Percentiles rank a stretch among this genome's conserved stretches.
Conservation (phyloP, 2,797 vertebrate genomes). For the Oryzias sinensis region DNA sequence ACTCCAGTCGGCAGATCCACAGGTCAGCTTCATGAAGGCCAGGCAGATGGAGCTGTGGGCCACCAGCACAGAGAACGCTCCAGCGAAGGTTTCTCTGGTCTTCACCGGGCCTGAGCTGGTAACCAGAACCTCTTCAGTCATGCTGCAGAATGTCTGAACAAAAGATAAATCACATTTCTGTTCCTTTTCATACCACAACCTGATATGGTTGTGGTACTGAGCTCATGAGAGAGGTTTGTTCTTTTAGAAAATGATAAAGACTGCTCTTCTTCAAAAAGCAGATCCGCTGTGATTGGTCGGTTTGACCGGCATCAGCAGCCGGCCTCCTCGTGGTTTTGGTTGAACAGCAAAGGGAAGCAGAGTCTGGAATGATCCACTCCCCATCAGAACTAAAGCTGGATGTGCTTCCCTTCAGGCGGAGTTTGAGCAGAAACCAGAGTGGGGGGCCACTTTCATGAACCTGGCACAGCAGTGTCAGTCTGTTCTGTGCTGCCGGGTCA, state of each 20-base stretch:
- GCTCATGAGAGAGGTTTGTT: too few relatives aligned
- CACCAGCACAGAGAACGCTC: slow-evolving; percentile 45
- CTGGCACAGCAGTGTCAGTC: slow-evolving; percentile 85
- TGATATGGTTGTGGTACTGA: too few relatives aligned
- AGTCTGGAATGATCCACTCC: background rate
- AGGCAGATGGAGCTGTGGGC: slow-evolving; percentile 70
- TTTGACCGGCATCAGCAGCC: too few relatives aligned
- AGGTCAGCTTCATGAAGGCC: slow-evolving; percentile 55
- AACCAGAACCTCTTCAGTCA: slow-evolving; percentile 36
- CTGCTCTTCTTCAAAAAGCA: too few relatives aligned
- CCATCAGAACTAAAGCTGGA: background rate
- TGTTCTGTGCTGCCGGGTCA: slow-evolving; percentile 92
- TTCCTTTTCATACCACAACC: too few relatives aligned
- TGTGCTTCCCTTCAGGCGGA: slow-evolving; percentile 58
- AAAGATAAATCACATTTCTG: background rate
- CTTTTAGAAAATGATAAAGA: too few relatives aligned
- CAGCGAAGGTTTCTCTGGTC: slow-evolving; percentile 69
- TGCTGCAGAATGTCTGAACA: slow-evolving; percentile 17
- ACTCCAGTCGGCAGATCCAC: slow-evolving; percentile 70
- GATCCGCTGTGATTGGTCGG: too few relatives aligned
- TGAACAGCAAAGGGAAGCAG: too few relatives aligned
- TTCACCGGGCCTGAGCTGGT: slow-evolving; percentile 81
- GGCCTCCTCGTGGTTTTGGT: too few relatives aligned
- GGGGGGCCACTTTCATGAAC: slow-evolving; percentile 79
- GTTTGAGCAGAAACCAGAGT: slow-evolving; percentile 68